Base-by-base conservation (phyloP, 2,113 vertebrate genomes). In the Toxotes chatareus region DNA sequence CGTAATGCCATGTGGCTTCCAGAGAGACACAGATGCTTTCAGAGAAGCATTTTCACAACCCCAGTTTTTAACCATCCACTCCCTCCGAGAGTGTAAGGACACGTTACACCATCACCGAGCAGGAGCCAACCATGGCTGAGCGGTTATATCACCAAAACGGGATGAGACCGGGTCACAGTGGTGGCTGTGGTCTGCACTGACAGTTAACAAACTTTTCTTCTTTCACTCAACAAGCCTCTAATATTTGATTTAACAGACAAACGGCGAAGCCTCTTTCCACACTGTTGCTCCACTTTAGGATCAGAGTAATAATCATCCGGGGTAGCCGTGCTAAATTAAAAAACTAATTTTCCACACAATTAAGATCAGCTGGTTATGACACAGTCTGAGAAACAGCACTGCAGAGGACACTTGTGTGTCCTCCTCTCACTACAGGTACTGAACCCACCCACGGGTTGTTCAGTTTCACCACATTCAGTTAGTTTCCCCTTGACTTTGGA, bases 91-190 rank as follows among this genome's bases (percentile, higher is more conserved):
- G 51, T 31, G 67, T 21, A 51, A 51, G 36, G 42, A 71, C 68
- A 4, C 5, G n/a, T 83, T 34, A 61, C 74, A 46, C 16, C 73
- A 65, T 78, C 53, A 23, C 17, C 40, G 9, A 68, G n/a, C 23
- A 36, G 49, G 66, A 40, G 67, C 27, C 47, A 27, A n/a, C 13
- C 68, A 32, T 4, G 42, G 16, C 42, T 8, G 44, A 16, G 46
- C 40, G 7, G 14, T 65, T 32, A 73, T 61, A 65, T 80, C 69
- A 65, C 49, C 34, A 23, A 60, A 51, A 17, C 10, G 8, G 32
- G 63, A 46, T 7, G 2, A 17, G 21, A 8, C 0, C 11, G 36
- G 27, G 49, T 34, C 49, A n/a, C 14, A 4, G 16, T 1, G 69
- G 23, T 59, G 44, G 12, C 31, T 23, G 38, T 38, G 38, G 47